Evolutionary conservation across 2,888 invertebrate genomes (phyloP), one percentile per base, ranked within the genome.

Genomic region (Rhodophaea formosa): DNA sequence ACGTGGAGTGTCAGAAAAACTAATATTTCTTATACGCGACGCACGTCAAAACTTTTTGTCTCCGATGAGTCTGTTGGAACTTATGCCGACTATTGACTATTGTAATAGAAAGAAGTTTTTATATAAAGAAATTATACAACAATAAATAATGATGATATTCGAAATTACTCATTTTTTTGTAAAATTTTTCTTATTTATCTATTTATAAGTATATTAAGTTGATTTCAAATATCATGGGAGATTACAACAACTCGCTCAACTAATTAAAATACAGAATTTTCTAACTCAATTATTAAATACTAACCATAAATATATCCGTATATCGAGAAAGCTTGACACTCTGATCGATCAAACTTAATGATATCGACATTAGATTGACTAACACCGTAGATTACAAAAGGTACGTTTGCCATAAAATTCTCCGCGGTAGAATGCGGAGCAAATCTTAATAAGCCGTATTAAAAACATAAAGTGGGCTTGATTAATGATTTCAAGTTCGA

Each of bases 401-500:
- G 6, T 35, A 59, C 39, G 55, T 59, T 59, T 56, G 51, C 55
- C 55, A 59, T 59, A 59, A 61, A 59, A 62, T 70, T 65, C 56
- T 59, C 57, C 59, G 57, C 63, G 59, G 70, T 72, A 68, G 65
- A 65, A 73, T 72, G 74, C 79, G 79, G 70, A 78, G 75, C 79
- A 72, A 84, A 81, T 80, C 72, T 69, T 76, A 80, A 80, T 75
- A 76, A 77, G 74, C 74, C 70, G 71, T 62, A 63, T 67, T 65
- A 65, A 69, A 72, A 69, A 61, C 70, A 70, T 82, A 81, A 87
- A 83, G 80, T 77, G 83, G 77, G 67, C 75, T 74, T 89, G 89
- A 91, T 91, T 88, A 84, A 90, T 91, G 88, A 78, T 64, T 58
- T 59, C 56, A 64, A 68, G 62, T 79, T 77, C 82, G 83, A 88